Conservation (phyloP, 37 sponge, comb jelly and placozoan species). For the Amphimedon queenslandica region DNA sequence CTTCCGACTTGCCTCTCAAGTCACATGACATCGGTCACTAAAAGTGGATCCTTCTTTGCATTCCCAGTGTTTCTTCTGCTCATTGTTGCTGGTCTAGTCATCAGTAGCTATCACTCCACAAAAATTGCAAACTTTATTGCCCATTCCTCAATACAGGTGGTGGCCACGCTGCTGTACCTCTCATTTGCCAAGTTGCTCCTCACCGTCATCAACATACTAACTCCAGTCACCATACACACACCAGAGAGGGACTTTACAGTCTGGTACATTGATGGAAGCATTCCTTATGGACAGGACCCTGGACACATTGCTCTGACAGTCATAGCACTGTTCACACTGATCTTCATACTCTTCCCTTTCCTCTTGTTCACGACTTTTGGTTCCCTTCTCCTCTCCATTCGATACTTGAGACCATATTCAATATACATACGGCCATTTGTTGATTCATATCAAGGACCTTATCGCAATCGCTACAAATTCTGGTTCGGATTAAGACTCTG, state of each 20-base stretch:
- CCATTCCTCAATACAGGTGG: background rate
- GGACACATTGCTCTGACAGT: background rate
- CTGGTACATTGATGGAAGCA: background rate
- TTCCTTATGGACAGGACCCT: background rate
- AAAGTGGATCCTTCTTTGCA: background rate
- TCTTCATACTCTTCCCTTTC: background rate
- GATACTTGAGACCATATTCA: too few relatives aligned
- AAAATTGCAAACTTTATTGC: background rate
- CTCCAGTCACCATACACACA: background rate
- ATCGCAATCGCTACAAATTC: background rate
- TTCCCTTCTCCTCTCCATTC: too few relatives aligned
- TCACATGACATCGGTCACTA: background rate
- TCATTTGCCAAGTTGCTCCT: background rate
- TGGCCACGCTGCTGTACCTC: background rate
- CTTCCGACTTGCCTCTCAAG: background rate
- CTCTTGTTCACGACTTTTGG: too few relatives aligned
- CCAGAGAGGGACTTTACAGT: background rate
- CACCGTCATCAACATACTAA: background rate
- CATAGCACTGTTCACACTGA: background rate
- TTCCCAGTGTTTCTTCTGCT: background rate
- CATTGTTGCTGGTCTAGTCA: background rate
- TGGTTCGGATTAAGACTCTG: conserved; percentile 13
- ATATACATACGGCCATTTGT: too few relatives aligned
- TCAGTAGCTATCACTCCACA: background rate
- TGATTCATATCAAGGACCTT: conserved; percentile 12